These are phyloP conservation scores for Sacculina carcini DNA, from an alignment of 2,888 invertebrate genomes.

Conservation along the genomic window DNA sequence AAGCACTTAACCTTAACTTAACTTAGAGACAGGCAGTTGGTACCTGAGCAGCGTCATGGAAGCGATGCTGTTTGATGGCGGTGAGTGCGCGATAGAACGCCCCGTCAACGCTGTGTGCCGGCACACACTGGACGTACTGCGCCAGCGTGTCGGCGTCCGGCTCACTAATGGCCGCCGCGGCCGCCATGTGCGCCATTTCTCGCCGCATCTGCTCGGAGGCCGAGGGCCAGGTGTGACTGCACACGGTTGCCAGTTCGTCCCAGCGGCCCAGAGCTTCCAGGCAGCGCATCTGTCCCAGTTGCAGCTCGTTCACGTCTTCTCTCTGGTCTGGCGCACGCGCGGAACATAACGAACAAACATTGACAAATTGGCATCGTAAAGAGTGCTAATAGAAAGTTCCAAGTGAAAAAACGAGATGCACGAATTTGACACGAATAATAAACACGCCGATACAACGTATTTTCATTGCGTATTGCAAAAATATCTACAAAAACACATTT, in stretches of 20 bases:
- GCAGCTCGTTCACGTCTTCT: conserved; percentile 43
- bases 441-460: no score
- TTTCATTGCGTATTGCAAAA: no score
- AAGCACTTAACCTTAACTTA: background rate
- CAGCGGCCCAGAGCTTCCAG: conserved; percentile 94
- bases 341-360: no score
- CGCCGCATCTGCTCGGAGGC: conserved; percentile 21
- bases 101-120: conserved; percentile 79
- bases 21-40: background rate
- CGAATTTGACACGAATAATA: no score
- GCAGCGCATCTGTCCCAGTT: conserved; percentile 75
- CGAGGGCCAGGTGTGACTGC: conserved; percentile 49
- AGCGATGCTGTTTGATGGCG: conserved; percentile 41
- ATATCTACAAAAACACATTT: no score
- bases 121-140: conserved; percentile 62
- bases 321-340: no score
- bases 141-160: conserved; percentile 85
- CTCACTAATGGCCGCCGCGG: conserved; percentile 82
- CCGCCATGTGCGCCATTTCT: conserved; percentile 57
- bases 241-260: conserved; percentile 51
- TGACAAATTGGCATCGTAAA: no score
- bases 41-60: conserved; percentile 20
- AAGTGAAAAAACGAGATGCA: no score
- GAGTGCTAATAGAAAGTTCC: no score
- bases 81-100: conserved; percentile 84